Conservation (phyloP, 1,140 invertebrate species). For the Periplaneta americana region DNA sequence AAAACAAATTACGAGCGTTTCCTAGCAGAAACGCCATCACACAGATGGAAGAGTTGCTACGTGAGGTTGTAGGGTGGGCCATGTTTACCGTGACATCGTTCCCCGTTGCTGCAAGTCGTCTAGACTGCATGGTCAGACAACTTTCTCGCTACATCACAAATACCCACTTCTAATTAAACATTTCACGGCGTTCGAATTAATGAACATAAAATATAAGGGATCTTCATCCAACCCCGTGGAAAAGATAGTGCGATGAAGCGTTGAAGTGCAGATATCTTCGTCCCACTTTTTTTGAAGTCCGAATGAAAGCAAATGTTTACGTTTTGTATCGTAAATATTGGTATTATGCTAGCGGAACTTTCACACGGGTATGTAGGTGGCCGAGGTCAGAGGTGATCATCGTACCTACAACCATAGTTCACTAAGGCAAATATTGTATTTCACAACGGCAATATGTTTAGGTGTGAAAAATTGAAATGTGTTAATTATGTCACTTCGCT, state of each 20-base stretch:
- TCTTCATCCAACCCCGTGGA: too few relatives aligned
- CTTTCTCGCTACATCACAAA: not conserved
- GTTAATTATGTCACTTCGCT: not conserved
- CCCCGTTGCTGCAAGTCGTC: not conserved
- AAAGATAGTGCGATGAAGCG: not conserved
- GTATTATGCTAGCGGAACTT: not conserved
- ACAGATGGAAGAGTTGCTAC: not conserved
- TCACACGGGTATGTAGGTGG: not conserved
- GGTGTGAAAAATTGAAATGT: not conserved
- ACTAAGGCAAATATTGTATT: not conserved
- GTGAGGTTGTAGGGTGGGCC: too few relatives aligned
- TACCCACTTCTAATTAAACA: not conserved
- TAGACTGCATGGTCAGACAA: not conserved
- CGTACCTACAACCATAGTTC: not conserved
- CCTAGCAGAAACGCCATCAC: not conserved
- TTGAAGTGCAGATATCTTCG: not conserved
- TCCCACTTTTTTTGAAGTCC: not conserved
- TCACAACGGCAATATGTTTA: not conserved
- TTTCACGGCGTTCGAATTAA: not conserved
- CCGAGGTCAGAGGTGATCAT: not conserved
- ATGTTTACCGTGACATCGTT: not conserved
- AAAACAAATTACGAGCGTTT: not conserved
- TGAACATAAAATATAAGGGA: not conserved
- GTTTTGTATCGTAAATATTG: not conserved
- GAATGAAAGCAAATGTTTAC: not conserved